These are phyloP conservation scores for Pteronotus mesoamericanus DNA, from an alignment of 2,797 vertebrate genomes.

Conservation along the genomic window DNA sequence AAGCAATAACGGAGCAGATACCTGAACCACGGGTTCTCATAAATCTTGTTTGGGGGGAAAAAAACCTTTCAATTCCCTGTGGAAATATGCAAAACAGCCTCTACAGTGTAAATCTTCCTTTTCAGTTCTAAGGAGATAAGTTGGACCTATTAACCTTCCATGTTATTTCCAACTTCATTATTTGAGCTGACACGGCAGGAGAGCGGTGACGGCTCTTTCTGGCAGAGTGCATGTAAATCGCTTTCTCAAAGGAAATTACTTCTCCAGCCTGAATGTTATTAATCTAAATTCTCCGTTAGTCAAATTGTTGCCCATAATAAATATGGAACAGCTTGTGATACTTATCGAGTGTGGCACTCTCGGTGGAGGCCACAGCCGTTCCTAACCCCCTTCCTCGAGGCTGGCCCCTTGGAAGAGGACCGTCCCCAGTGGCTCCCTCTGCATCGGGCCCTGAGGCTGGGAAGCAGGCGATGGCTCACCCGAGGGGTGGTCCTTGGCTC, in stretches of 20 bases:
- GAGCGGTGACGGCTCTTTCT: slow-evolving; percentile 88
- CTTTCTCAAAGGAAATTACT: slow-evolving; percentile 99
- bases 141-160: slow-evolving; percentile 98
- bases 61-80: slow-evolving; percentile 75
- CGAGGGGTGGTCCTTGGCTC: neutral
- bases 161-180: slow-evolving; percentile 99
- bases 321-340: slow-evolving; percentile 92
- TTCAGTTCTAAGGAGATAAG: slow-evolving; percentile 88
- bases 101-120: slow-evolving; percentile 80
- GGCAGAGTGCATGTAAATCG: slow-evolving; percentile 96
- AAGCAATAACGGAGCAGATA: slow-evolving; percentile 56
- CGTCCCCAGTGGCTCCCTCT: neutral
- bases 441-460: neutral
- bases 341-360: slow-evolving; percentile 88
- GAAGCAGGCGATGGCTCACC: neutral
- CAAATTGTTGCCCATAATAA: slow-evolving; percentile 97
- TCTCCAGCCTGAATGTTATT: slow-evolving; percentile 95
- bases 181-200: slow-evolving; percentile 94
- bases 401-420: slow-evolving; percentile 81
- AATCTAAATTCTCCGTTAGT: slow-evolving; percentile 99
- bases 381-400: slow-evolving; percentile 76
- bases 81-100: slow-evolving; percentile 82
- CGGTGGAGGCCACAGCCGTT: slow-evolving; percentile 79
- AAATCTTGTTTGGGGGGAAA: slow-evolving; percentile 72
- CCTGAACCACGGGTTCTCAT: slow-evolving; percentile 62